Percentiles rank a stretch among this genome's conserved stretches.
These are phyloP conservation scores for Phrynosoma blainvillii DNA, from an alignment of 2,113 vertebrate genomes.

Conservation along the genomic window DNA sequence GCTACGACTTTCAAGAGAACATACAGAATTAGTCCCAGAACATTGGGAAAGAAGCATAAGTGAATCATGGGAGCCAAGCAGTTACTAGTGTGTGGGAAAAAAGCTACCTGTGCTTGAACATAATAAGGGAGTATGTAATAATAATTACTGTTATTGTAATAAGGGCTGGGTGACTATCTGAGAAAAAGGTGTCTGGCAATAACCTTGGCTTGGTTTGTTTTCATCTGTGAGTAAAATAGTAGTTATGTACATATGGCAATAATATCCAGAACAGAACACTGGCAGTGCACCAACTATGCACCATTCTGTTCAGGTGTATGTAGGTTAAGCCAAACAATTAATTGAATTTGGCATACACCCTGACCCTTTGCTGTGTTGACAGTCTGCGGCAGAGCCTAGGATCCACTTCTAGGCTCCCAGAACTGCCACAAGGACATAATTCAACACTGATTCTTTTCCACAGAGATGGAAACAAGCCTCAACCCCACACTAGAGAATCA, in stretches of 20 bases:
- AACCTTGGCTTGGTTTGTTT: constrained; percentile 67
- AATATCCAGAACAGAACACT: constrained; percentile 64
- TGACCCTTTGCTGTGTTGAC: not conserved
- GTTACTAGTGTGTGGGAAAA: constrained; percentile 70
- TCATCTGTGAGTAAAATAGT: constrained; percentile 74
- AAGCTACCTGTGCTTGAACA: constrained; percentile 67
- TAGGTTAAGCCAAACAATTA: constrained; percentile 68
- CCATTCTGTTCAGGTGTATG: constrained; percentile 64
- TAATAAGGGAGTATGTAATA: constrained; percentile 73
- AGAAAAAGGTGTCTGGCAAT: constrained; percentile 73
- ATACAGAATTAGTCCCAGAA: constrained; percentile 23
- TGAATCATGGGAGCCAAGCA: constrained; percentile 70
- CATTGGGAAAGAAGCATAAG: constrained; percentile 63
- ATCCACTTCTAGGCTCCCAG: not conserved
- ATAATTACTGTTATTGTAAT: constrained; percentile 76
- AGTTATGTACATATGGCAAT: constrained; percentile 69
- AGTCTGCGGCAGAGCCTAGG: not conserved
- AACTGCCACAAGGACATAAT: not conserved
- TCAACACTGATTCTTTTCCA: not conserved
- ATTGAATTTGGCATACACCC: not conserved
- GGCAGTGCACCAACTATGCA: constrained; percentile 64
- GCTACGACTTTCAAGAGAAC: constrained; percentile 36
- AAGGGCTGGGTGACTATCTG: constrained; percentile 64
- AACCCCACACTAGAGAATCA: not conserved
- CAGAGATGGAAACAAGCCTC: not conserved